Base-by-base conservation (phyloP, 2,888 invertebrate genomes). In the Drosophila sordidula region DNA sequence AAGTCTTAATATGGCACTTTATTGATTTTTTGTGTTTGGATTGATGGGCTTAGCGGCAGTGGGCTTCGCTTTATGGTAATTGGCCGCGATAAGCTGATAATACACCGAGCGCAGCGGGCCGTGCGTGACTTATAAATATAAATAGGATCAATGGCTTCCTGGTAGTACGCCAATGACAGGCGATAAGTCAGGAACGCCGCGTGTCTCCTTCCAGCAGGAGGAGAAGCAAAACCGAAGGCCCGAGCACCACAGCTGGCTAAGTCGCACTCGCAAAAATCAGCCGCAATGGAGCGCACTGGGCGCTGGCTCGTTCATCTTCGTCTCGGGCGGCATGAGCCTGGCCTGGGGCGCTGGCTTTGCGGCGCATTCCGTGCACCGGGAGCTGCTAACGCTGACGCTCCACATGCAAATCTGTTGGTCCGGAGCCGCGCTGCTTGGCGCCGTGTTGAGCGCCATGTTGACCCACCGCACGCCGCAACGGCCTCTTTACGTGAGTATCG, bases 281-380 rank as follows among this genome's bases (percentile, higher is more conserved):
- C 87, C 90, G 3, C 90, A 85, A 61, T 89, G 87, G 87, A 89
- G 68, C 39, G 89, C 90, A 11, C 54, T 83, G 6, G 70, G 80
- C 1, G 69, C 89, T 1, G 88, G 77, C 4, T 58, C 78, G 0
- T 68, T 90, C 12, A 78, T 91, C 50, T 84, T 91, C 22, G 54
- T 82, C 32, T 86, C 91, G 1, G 91, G 89, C 5, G 91, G 91
- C 45, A 91, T 91, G 90, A 89, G 78, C 34, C 67, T 81, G 36
- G 86, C 89, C 32, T 90, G 90, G 90, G 80, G 89, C 0, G 75
- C 74, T 0, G 90, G 89, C 9, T 85, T 90, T 14, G 90, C 89
- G 0, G 55, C 59, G 2, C 89, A 89, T 2, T 84, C 87, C 3
- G 12, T 22, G 2, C 86, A 83, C 36, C 45, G 50, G n/a, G 67